Evolutionary conservation across 2,888 invertebrate genomes (phyloP).

Genomic region (Achlya flavicornis): DNA sequence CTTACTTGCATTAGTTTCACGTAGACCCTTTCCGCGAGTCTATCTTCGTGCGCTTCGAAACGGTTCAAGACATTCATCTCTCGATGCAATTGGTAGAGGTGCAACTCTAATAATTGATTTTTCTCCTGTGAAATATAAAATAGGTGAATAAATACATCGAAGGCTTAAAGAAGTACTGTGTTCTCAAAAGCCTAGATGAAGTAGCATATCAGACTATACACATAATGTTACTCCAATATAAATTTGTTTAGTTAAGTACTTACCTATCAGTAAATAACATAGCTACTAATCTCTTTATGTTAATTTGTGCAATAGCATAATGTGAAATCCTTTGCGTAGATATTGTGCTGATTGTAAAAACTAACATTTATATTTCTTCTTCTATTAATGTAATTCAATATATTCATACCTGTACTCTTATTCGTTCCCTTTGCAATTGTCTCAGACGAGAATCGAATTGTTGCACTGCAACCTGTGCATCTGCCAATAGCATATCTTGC

Average conservation of each 20-base stretch:
- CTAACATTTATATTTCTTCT: too few relatives aligned
- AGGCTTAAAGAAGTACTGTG: too few relatives aligned
- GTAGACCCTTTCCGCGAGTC: slow-evolving; percentile 84
- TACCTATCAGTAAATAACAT: too few relatives aligned
- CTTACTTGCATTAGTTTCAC: slow-evolving; percentile 77
- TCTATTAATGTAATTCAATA: slow-evolving; percentile 26
- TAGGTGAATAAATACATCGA: not conserved
- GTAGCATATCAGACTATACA: not conserved
- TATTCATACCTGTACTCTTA: slow-evolving; percentile 81
- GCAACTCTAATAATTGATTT: slow-evolving; percentile 84
- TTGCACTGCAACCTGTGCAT: slow-evolving; percentile 84
- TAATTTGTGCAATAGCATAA: too few relatives aligned
- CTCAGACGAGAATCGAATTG: slow-evolving; percentile 87
- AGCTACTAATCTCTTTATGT: too few relatives aligned
- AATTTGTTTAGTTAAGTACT: too few relatives aligned
- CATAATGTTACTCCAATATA: too few relatives aligned
- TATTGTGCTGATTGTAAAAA: too few relatives aligned
- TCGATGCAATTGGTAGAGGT: slow-evolving; percentile 87
- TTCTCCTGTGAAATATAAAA: slow-evolving; percentile 54
- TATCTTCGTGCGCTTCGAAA: slow-evolving; percentile 88
- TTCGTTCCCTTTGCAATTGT: slow-evolving; percentile 81
- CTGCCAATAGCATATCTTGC: slow-evolving; percentile 86
- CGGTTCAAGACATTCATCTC: slow-evolving; percentile 89
- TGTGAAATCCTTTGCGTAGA: too few relatives aligned
- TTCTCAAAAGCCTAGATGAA: too few relatives aligned